Conservation (phyloP, 2,888 invertebrate species). For the Drosophila quinaria region DNA sequence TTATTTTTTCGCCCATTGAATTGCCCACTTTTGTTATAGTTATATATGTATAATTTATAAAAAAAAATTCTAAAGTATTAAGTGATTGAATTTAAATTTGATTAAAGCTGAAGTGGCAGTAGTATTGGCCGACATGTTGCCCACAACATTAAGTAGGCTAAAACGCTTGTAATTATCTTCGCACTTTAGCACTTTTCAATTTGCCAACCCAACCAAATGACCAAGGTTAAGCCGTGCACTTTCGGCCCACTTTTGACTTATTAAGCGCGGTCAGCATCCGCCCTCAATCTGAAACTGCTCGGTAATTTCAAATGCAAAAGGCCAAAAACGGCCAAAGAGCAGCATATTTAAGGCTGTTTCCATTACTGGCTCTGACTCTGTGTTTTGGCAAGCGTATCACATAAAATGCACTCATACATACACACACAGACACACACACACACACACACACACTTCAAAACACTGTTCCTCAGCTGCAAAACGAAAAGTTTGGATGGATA, state of each 20-base stretch:
- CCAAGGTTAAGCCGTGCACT: conserved; percentile 45
- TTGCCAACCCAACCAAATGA: conserved; percentile 9
- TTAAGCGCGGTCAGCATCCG: conserved; percentile 11
- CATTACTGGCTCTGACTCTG: conserved; percentile 30
- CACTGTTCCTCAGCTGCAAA: not conserved
- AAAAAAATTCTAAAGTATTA: not conserved
- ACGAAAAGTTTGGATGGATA: conserved; percentile 36
- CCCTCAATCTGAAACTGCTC: conserved; percentile 1
- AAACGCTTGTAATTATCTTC: conserved; percentile 10
- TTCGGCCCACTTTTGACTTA: conserved; percentile 35
- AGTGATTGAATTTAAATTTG: conserved; percentile 4
- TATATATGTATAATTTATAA: not conserved
- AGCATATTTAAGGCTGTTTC: conserved; percentile 29
- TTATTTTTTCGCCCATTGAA: not conserved
- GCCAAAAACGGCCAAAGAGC: conserved; percentile 29
- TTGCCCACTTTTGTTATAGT: not conserved
- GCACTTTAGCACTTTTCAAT: conserved; percentile 21
- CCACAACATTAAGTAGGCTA: conserved; percentile 16
- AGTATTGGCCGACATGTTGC: conserved; percentile 3
- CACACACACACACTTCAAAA: not conserved
- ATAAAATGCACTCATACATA: conserved; percentile 12
- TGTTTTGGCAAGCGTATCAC: conserved; percentile 6
- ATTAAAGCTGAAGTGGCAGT: not conserved
- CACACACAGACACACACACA: not conserved
- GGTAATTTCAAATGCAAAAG: conserved; percentile 23